phyloP scores from a whole-genome alignment of 1,140 invertebrate species.

The Musca domestica region DNA sequence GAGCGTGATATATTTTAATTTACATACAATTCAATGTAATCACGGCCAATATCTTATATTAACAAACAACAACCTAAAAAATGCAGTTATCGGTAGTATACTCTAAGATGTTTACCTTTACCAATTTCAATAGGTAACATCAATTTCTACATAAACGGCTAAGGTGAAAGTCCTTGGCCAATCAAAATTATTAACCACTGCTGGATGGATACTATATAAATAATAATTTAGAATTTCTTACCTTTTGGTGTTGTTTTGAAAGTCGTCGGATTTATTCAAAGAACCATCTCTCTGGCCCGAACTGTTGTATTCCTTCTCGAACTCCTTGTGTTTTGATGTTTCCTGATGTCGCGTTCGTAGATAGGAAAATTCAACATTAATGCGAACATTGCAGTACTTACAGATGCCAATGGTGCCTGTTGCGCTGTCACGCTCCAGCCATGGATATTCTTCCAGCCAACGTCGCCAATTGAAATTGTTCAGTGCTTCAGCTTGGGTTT shows the following conservation, averaged over 20 bases:
- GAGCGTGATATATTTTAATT: too few species aligned
- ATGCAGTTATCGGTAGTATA: too few species aligned
- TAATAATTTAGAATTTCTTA: too few species aligned
- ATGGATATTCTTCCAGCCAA: slow-evolving; percentile 36
- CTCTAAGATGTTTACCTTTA: too few species aligned
- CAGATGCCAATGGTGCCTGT: slow-evolving; percentile 35
- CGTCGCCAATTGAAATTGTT: slow-evolving; percentile 44
- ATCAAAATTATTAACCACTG: too few species aligned
- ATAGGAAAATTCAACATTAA: slow-evolving; percentile 45
- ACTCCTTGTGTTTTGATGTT: slow-evolving; percentile 34
- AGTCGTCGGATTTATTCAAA: neutral
- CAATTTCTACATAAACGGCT: too few species aligned
- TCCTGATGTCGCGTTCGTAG: slow-evolving; percentile 39
- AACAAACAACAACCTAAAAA: too few species aligned
- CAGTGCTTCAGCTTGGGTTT: slow-evolving; percentile 31
- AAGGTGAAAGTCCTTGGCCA: too few species aligned
- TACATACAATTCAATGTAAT: too few species aligned
- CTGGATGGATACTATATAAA: too few species aligned
- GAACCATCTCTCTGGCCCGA: neutral
- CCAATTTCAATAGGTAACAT: too few species aligned
- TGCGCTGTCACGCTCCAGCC: slow-evolving; percentile 32
- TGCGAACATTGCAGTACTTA: slow-evolving; percentile 34
- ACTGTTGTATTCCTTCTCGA: slow-evolving; percentile 15
- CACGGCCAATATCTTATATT: too few species aligned
- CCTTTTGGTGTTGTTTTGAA: neutral